Percentiles rank a stretch among this genome's conserved stretches.
These are phyloP conservation scores for Silurus aristotelis DNA, from an alignment of 2,797 vertebrate species.

Conservation along the genomic window DNA sequence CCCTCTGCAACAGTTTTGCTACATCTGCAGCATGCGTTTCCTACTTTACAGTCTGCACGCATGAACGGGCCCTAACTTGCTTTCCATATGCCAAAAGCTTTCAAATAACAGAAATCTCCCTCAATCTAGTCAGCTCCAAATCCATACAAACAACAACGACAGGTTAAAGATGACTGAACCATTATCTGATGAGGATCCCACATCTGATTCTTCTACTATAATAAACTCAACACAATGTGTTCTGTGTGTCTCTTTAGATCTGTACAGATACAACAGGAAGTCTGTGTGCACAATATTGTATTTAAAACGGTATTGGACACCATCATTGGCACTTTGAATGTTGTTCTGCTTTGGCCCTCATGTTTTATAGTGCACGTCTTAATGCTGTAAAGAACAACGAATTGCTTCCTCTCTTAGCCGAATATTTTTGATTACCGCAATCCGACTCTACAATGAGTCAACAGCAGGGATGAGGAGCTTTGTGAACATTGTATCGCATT, in stretches of 20 bases:
- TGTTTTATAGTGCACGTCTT: not conserved
- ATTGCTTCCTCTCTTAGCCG: not conserved
- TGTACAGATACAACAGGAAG: not conserved
- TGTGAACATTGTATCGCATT: no score
- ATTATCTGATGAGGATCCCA: not conserved
- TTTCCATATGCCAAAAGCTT: slow-evolving; percentile 10
- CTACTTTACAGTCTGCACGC: slow-evolving; percentile 8
- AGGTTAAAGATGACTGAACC: not conserved
- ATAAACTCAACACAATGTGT: not conserved
- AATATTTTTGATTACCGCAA: not conserved
- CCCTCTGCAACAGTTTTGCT: slow-evolving; percentile 28
- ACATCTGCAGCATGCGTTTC: slow-evolving; percentile 23
- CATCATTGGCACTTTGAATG: not conserved
- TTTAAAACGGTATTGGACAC: not conserved
- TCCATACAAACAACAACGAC: not conserved
- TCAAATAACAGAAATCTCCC: not conserved
- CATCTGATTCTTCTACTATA: not conserved
- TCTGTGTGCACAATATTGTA: no score
- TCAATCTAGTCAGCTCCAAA: not conserved
- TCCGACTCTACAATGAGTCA: no score
- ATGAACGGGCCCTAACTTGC: slow-evolving; percentile 7
- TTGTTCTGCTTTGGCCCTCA: not conserved
- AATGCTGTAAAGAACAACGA: not conserved
- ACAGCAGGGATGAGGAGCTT: no score
- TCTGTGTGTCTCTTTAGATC: not conserved